Conservation (phyloP, 2,113 vertebrate species). For the Nansenia antarctica region DNA sequence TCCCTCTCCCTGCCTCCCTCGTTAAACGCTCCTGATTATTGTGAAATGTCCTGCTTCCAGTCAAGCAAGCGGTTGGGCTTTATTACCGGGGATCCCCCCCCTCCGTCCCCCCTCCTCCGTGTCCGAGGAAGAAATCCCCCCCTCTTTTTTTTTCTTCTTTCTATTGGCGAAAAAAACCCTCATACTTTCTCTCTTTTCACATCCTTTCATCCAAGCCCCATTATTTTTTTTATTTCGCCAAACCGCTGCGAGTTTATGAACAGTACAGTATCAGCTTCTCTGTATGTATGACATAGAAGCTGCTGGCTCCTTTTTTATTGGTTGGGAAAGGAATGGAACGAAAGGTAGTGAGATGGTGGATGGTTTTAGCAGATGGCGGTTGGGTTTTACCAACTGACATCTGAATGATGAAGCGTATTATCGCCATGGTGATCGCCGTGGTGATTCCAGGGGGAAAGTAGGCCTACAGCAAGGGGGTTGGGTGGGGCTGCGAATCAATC, state of each 20-base stretch:
- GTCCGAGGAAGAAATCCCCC: neutral
- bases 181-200: neutral
- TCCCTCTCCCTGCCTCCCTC: neutral
- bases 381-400: neutral
- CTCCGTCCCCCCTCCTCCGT: no score
- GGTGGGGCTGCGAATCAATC: neutral
- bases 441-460: neutral
- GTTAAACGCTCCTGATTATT: neutral
- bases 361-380: neutral
- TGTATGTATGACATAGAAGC: neutral
- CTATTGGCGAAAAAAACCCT: neutral
- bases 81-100: neutral
- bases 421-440: neutral
- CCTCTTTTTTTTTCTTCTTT: neutral
- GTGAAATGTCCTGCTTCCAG: neutral
- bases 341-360: neutral
- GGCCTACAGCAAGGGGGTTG: no score
- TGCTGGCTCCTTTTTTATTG: neutral
- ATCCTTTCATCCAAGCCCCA: neutral
- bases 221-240: neutral
- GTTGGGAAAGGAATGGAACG: no score
- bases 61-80: neutral
- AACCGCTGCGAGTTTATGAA: neutral
- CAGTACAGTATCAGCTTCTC: neutral
- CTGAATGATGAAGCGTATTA: neutral